Conservation (phyloP, 2,888 invertebrate species). For the Chrysolina americana region DNA sequence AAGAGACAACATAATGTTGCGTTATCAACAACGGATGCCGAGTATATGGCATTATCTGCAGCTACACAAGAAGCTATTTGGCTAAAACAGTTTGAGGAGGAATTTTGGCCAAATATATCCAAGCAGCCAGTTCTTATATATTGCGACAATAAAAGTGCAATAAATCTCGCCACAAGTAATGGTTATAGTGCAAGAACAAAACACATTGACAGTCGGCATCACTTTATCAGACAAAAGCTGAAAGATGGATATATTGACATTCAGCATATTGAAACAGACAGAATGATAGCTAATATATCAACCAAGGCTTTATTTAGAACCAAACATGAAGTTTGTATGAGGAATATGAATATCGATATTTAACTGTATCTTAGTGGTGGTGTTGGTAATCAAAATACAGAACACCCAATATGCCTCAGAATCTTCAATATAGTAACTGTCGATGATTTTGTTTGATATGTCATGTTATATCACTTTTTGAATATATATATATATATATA, state of each 20-base stretch:
- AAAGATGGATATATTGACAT: neutral
- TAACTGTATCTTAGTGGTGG: too few species aligned
- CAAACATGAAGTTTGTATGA: too few species aligned
- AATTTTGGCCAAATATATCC: neutral
- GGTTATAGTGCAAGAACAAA: neutral
- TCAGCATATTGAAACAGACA: neutral
- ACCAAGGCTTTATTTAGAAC: neutral
- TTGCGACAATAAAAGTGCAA: conserved; percentile 2
- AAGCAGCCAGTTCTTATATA: conserved; percentile 6
- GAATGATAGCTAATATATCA: neutral
- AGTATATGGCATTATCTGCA: too few species aligned
- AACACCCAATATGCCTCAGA: too few species aligned
- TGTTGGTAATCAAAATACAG: too few species aligned
- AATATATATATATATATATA: too few species aligned
- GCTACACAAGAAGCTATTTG: too few species aligned
- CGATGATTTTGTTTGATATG: too few species aligned
- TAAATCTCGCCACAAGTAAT: neutral
- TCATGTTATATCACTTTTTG: too few species aligned
- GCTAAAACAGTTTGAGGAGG: too few species aligned
- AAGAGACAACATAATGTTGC: conserved; percentile 15
- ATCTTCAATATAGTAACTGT: too few species aligned
- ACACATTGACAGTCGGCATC: neutral
- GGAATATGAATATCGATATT: too few species aligned
- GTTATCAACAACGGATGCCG: neutral
- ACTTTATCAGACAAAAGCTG: neutral